phyloP scores from a whole-genome alignment of 2,888 invertebrate genomes.

The Microchrysa polita region DNA sequence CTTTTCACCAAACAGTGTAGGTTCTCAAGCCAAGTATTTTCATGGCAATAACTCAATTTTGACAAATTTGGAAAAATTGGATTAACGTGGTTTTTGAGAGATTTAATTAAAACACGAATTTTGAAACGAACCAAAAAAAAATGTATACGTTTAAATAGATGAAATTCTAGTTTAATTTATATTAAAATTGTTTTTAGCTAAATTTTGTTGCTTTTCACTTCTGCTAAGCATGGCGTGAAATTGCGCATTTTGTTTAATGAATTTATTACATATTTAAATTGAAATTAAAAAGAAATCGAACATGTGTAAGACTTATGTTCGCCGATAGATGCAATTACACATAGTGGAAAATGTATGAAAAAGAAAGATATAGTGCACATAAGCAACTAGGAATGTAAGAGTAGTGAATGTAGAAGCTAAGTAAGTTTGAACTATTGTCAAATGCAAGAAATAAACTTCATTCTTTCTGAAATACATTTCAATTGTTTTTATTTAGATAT shows the following conservation, averaged over 20 bases:
- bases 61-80: too few species aligned
- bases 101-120: too few species aligned
- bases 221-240: background rate
- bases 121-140: too few species aligned
- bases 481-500: background rate
- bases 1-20: too few species aligned
- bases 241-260: background rate
- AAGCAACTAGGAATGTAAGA: background rate
- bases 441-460: background rate
- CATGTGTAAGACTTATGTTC: background rate
- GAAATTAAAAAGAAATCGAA: too few species aligned
- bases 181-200: background rate
- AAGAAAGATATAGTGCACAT: background rate
- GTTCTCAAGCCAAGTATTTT: too few species aligned
- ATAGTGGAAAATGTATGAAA: background rate
- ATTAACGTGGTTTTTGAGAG: too few species aligned
- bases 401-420: background rate
- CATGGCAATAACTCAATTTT: too few species aligned
- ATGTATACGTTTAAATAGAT: too few species aligned
- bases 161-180: conserved; percentile 3
- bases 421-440: background rate
- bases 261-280: background rate
- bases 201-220: background rate
- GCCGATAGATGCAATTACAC: background rate
- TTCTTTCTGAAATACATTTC: background rate